Conservation (phyloP, 2,113 vertebrate genomes). For the Saguinus midas region DNA sequence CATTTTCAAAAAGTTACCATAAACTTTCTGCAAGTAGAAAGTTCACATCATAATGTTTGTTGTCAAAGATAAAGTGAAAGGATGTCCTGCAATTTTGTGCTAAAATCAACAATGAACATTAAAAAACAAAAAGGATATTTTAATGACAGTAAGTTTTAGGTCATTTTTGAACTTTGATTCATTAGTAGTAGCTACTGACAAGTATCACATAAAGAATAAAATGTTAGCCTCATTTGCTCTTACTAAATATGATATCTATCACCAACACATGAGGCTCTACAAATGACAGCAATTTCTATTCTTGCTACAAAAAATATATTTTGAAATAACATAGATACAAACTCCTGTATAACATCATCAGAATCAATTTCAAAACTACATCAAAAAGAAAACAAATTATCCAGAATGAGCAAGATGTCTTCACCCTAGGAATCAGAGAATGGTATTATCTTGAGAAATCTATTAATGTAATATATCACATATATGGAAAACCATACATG, state of each 20-base stretch:
- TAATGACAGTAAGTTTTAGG: constrained; percentile 7
- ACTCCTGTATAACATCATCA: not conserved
- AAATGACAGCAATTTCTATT: not conserved
- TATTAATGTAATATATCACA: constrained; percentile 15
- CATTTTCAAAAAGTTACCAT: constrained; percentile 20
- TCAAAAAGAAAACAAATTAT: not conserved
- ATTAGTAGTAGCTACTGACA: constrained; percentile 36
- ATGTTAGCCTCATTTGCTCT: constrained; percentile 1
- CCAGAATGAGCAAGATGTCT: not conserved
- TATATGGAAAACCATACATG: not conserved
- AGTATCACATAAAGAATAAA: constrained; percentile 40
- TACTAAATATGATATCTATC: not conserved
- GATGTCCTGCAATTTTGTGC: not conserved
- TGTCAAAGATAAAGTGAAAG: not conserved
- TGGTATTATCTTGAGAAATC: not conserved
- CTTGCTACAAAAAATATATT: constrained; percentile 6
- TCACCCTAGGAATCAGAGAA: not conserved
- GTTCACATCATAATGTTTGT: not conserved
- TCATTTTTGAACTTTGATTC: not conserved
- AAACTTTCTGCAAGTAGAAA: constrained; percentile 15
- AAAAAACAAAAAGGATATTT: not conserved
- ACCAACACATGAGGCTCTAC: not conserved
- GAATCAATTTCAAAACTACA: not conserved
- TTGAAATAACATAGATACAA: not conserved
- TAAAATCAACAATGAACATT: not conserved